A percentile compares a stretch with the other conserved stretches of the same genome.
These are phyloP conservation scores for Hippolais icterina DNA, from an alignment of 2,113 vertebrate genomes.

Conservation along the genomic window DNA sequence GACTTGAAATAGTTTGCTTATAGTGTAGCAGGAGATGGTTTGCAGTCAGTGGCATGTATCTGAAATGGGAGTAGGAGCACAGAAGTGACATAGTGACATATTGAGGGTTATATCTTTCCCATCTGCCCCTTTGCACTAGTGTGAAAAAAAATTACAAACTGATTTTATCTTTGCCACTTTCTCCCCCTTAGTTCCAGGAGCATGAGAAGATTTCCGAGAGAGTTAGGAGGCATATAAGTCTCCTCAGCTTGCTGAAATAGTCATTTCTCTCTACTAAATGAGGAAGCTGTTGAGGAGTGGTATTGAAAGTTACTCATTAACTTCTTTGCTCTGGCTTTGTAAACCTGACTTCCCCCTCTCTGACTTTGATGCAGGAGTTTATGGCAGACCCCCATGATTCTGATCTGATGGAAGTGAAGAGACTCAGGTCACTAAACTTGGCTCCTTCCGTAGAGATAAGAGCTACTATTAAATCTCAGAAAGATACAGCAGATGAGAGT, in stretches of 20 bases:
- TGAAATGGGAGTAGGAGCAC: not conserved
- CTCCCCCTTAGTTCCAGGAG: not conserved
- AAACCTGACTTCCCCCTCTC: not conserved
- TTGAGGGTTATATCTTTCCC: not conserved
- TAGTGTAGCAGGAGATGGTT: not conserved
- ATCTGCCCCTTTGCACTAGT: not conserved
- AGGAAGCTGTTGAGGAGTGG: not conserved
- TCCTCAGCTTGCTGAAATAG: not conserved
- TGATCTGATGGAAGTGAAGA: not conserved
- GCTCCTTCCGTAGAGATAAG: not conserved
- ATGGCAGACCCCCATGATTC: not conserved
- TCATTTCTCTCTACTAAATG: not conserved
- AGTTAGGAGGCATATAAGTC: not conserved
- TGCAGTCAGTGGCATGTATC: not conserved
- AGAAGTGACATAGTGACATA: not conserved
- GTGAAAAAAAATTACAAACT: not conserved
- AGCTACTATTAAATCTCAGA: not conserved
- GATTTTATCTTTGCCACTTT: not conserved
- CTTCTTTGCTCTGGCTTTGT: not conserved
- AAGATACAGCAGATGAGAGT: not conserved
- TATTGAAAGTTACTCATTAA: not conserved
- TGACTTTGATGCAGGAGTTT: not conserved
- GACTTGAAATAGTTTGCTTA: not conserved
- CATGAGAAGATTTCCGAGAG: not conserved
- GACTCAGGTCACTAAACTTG: not conserved